Evolutionary conservation across 2,797 vertebrate species (phyloP).

Genomic region (Diplodus puntazzo): DNA sequence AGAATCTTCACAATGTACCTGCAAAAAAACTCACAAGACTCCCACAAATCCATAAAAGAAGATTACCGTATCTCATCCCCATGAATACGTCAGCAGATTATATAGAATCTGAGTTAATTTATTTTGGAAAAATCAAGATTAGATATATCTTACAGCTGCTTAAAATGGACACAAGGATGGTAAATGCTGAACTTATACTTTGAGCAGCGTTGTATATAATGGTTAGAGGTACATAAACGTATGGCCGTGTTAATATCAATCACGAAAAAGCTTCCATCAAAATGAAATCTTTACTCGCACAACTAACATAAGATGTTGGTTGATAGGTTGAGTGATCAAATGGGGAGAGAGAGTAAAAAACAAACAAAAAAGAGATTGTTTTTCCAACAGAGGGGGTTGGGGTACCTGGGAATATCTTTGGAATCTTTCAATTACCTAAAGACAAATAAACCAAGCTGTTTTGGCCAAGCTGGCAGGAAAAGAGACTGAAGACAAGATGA

Average conservation of each 20-base stretch:
- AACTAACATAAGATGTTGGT: not conserved
- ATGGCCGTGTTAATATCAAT: no score
- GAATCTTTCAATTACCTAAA: constrained; percentile 66
- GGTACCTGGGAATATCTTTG: constrained; percentile 50
- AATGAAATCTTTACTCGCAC: not conserved
- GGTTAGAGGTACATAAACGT: no score
- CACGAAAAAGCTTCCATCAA: not conserved
- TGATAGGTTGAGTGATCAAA: constrained; percentile 3
- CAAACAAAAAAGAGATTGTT: not conserved
- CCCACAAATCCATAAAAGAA: constrained; percentile 7
- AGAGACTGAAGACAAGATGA: constrained; percentile 43
- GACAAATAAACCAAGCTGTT: constrained; percentile 52
- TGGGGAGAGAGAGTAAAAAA: not conserved
- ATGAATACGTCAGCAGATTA: not conserved
- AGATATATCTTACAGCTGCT: not conserved
- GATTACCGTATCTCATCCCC: not conserved
- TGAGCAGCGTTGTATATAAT: no score
- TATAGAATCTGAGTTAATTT: not conserved
- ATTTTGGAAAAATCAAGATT: not conserved
- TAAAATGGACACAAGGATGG: not conserved
- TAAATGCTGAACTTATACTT: not conserved
- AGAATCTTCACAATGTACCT: constrained; percentile 22
- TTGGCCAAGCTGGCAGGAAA: constrained; percentile 37
- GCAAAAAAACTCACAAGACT: constrained; percentile 21
- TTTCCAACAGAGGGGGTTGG: constrained; percentile 20